Evolutionary conservation across 2,888 invertebrate species (phyloP).

Genomic region (Erebia ligea): DNA sequence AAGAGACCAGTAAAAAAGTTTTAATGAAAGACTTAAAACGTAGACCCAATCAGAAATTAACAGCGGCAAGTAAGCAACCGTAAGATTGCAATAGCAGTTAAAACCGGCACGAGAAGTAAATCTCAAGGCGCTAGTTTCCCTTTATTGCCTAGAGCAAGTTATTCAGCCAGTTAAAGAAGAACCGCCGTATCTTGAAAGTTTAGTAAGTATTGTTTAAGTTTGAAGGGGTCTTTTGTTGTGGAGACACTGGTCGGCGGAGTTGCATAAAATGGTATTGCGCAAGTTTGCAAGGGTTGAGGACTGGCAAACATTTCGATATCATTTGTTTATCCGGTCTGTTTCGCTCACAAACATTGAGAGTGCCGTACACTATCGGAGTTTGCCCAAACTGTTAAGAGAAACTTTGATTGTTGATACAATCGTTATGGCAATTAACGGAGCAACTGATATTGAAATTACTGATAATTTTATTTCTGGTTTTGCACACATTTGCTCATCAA

Average conservation of each 20-base stretch:
- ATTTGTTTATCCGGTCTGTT: conserved; percentile 57
- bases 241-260: conserved; percentile 55
- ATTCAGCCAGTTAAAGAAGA: conserved; percentile 55
- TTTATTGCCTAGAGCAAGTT: conserved; percentile 49
- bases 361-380: conserved; percentile 45
- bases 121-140: conserved; percentile 60
- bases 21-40: conserved; percentile 13
- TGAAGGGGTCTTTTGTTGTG: conserved; percentile 48
- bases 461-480: neutral
- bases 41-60: conserved; percentile 24
- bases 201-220: conserved; percentile 44
- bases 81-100: conserved; percentile 56
- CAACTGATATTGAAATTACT: neutral
- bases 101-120: conserved; percentile 60
- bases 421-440: conserved; percentile 28
- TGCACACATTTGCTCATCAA: neutral
- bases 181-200: conserved; percentile 50
- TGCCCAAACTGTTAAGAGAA: conserved; percentile 35
- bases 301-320: conserved; percentile 62
- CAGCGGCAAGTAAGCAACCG: conserved; percentile 18
- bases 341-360: conserved; percentile 51
- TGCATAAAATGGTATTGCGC: conserved; percentile 66
- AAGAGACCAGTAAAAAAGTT: conserved; percentile 15
- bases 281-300: conserved; percentile 60
- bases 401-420: conserved; percentile 37